Base-by-base conservation (phyloP, 2,113 vertebrate genomes). In the Misgurnus anguillicaudatus region DNA sequence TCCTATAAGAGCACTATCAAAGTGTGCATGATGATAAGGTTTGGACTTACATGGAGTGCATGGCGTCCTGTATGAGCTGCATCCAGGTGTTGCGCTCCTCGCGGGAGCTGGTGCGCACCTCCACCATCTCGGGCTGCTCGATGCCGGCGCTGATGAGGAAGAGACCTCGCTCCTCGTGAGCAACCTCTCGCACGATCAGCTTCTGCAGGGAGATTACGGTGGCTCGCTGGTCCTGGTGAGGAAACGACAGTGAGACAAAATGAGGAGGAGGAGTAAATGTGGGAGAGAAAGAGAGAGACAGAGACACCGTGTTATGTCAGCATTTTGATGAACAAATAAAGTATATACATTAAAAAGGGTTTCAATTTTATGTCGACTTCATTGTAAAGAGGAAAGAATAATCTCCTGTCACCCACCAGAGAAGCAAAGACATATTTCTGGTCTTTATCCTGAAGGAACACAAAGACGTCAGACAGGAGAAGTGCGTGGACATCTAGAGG, bases 371-470 rank as follows among this genome's bases (percentile, higher is more conserved):
- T 31, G 24, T 31, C 24, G 24, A 31, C 10, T 7, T 7, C 10
- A 45, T 39, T 1, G 8, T 61, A 24, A 16, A 11, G 3, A 55
- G 19, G 9, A 78, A 42, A 66, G 42, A 69, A 31, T 31, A 31
- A 31, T 31, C 24, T 31, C 24, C 24, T 31, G 24, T 45, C 78
- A 77, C 95, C 87, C 95, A 99, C 98, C 95, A 99, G 86, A 84
- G 96, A 95, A 9, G 97, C 95, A 68, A 96, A 99, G 74, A 95
- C 83, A 5, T 96, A 99, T 84, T 97, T 99, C 91, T 99, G 97
- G 87, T 98, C 97, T 84, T 99, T 99, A 87, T 99, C 97, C 87
- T 98, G 97, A 75, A 99, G 94, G 91, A 98, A 98, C 65, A 98
- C 84, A 0, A 98, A 89, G 75, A 96, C 87, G 17, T 97, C 97